Evolutionary conservation across 2,888 invertebrate genomes (phyloP), one percentile per base, ranked within the genome.

Genomic region (Rhaphigaster nebulosa): DNA sequence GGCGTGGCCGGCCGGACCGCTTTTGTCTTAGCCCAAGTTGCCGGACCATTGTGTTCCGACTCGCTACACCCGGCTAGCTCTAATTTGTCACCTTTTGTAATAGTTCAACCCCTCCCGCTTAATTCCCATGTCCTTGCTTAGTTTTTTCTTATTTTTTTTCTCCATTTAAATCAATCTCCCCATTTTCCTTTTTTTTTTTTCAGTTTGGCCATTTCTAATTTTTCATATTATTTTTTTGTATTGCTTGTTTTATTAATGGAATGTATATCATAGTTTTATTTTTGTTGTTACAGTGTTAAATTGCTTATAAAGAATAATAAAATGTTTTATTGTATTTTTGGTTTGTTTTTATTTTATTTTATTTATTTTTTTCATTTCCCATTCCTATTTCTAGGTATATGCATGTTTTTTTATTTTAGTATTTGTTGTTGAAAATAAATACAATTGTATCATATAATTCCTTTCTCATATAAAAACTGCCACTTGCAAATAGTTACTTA

Each of bases 21-120:
- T 26, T 41, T 80, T 80, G 80, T 80, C 41, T 80, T 80, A 41
- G 84, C n/a, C n/a, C n/a, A n/a, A n/a, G n/a, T n/a, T n/a, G n/a
- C 84, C n/a, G 84, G 84, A 84, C 84, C n/a, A 41, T 45, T 45
- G 45, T 41, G 13, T 13, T 45, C 23, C 41, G 18, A 26, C 84
- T 84, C 45, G 41, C n/a, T 84, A 50, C 45, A 84, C 84, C 84
- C 84, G 45, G 84, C 84, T 23, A 84, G 38, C 23, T 84, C 84
- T 45, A 84, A 84, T 84, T 84, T 84, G 84, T 84, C 84, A 84
- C 84, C 84, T 50, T 84, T 84, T 84, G 84, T 84, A 84, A 34
- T 10, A 20, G 34, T 76, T 10, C 84, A 20, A 84, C 84, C 84
- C 84, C 45, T 84, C 34, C 45, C 13, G 26, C 45, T 50, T 84